These are phyloP conservation scores for Platyscelio sp. DNA, from an alignment of 2,888 invertebrate genomes.

Conservation along the genomic window DNA sequence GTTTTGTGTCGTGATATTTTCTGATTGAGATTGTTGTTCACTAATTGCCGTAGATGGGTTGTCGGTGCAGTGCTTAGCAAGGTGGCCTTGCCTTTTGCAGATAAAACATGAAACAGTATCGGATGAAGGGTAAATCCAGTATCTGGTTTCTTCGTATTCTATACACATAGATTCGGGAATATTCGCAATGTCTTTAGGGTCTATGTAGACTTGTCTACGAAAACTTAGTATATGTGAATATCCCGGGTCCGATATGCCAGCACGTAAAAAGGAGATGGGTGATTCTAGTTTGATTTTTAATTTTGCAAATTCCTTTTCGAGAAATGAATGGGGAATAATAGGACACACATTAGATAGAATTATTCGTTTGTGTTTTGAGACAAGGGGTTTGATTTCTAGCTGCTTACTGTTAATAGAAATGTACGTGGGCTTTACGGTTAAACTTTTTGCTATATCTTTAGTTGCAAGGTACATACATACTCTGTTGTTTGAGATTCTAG, in stretches of 20 bases:
- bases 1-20: neutral
- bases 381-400: constrained; percentile 18
- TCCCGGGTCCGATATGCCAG: constrained; percentile 29
- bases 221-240: constrained; percentile 46
- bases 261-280: constrained; percentile 23
- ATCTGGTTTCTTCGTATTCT: neutral
- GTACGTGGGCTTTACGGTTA: constrained; percentile 25
- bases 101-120: constrained; percentile 8
- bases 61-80: constrained; percentile 3
- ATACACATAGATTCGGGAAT: constrained; percentile 14
- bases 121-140: neutral
- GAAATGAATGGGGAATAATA: constrained; percentile 28
- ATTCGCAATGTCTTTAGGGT: constrained; percentile 21
- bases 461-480: constrained; percentile 49
- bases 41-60: neutral
- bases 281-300: constrained; percentile 10
- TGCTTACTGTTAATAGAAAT: constrained; percentile 34
- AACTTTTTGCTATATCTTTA: constrained; percentile 5
- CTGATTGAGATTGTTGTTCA: neutral
- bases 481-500: constrained; percentile 48
- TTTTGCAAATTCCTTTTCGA: constrained; percentile 45
- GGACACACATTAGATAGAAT: constrained; percentile 75
- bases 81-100: constrained; percentile 21
- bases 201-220: constrained; percentile 23
- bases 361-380: constrained; percentile 21